Base-by-base conservation (phyloP, 1,140 invertebrate genomes). In the Drosophila punjabiensis region DNA sequence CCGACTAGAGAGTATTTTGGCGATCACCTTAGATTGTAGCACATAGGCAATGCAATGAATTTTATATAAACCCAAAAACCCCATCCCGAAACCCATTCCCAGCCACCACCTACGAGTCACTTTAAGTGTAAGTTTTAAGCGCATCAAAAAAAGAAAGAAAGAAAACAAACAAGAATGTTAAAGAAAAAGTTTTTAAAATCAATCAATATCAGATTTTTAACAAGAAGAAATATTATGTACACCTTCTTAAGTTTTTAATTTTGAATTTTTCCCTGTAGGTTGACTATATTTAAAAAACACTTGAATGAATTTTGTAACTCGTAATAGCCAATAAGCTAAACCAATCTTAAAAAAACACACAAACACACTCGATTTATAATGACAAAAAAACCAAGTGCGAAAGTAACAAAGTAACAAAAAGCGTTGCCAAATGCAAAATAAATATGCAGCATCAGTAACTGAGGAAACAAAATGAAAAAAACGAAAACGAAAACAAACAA, bases 91-190 rank as follows among this genome's bases (percentile, higher is more conserved):
- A 35, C 55, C 28, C 37, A 65, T 67, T 53, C 35, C 66, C 61
- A 68, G 24, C 45, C 45, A 69, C 66, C 41, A 69, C 67, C 61
- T 43, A 65, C 65, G 32, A 82, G 70, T 66, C 71, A 81, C 48
- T 89, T 84, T 89, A 81, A 89, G 84, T 71, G 84, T 88, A 88
- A 89, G 81, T 89, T 89, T 89, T 90, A 89, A 89, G 75, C 62
- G 48, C 50, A 74, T 28, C 14, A 50, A 50, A 24, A 50, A 48
- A 28, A 16, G n/a, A 30, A 18, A 56, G 14, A 50, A 48, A 28
- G 24, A 16, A 20, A 30, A 18, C 52, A 52, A 59, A 37, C 52
- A 52, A 59, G 32, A 43, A 33, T n/a, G 37, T 50, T 50, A 16
- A 32, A 10, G 30, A 58, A 35, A 45, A 61, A 9, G 58, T 67